Base-by-base conservation (phyloP, 2,888 invertebrate species). In the Rotaria socialis region DNA sequence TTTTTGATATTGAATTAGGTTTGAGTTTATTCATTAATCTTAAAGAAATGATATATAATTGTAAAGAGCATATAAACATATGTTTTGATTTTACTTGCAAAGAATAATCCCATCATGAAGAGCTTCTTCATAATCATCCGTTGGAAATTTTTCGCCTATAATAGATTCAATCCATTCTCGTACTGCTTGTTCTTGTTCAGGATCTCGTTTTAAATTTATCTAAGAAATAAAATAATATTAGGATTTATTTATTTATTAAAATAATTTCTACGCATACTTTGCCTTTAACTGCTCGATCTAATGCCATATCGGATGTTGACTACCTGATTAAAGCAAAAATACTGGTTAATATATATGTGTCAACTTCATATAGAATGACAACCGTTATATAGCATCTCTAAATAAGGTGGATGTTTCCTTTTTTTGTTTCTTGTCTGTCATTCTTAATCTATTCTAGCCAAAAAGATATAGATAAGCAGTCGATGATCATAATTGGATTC, bases 1-100 rank as follows among this genome's bases (percentile, higher is more conserved):
- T 96, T 92, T 97, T 97, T 92, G 96, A 97, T 7, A 98, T 95
- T 0, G 95, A 95, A 35, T 96, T 96, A 0, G 98, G 97, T 1
- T 94, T 93, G 87, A 99, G 92, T 92, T 97, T 96, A 92, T 99
- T 98, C 91, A 95, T 95, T 86, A 99, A 92, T 90, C 93, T 93
- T 88, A 43, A 88, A 86, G 86, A 60, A 55, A 87, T 4, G 52
- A 52, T 52, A 52, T 14, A 16, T 52, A 16, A 16, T 11, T 52
- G 16, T 52, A 52, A 11, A 50, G 2, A 35, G 35, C 35, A 7
- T 47, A 47, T 47, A 10, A 47, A 47, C 7, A 47, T 11, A 47
- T 47, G 84, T n/a, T 27, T 14, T 22, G 56, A 50, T 86, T 90
- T 89, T 89, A 92, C 92, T 96, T 95, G 93, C 97, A 97, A 14